Base-by-base conservation (phyloP, 53 echinoderm and acorn worm genomes). In the Henricia sp. region DNA sequence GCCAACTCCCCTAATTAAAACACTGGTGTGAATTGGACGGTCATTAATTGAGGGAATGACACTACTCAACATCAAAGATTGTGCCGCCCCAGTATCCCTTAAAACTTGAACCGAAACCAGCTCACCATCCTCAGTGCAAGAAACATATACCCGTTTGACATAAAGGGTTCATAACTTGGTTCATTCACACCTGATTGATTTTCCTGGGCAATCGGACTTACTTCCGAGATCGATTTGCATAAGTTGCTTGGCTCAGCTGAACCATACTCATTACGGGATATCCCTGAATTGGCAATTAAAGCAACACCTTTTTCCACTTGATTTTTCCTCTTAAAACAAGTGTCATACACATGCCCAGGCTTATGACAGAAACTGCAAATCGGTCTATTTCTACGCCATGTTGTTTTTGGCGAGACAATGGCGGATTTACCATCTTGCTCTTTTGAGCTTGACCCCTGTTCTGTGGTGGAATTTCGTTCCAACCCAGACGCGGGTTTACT, bases 351-450 rank as follows among this genome's bases (percentile, higher is more conserved):
- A n/a, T 77, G 68, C 68, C 87, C 53, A 59, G 62, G 52, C 50
- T 88, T 88, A 57, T 82, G 59, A 69, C 88, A 82, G 48, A 83
- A 82, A 32, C 76, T 80, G 67, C 88, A 86, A 19, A 65, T 75
- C 41, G 66, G 86, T 37, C 86, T 55, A 12, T 62, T 65, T 28
- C 51, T 75, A 63, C 23, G 54, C 43, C 26, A 6, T 68, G 24
- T 21, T n/a, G n/a, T n/a, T n/a, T n/a, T 58, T 1, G 27, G 62
- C 37, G 68, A 69, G n/a, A 78, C 27, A 39, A 4, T 78, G 55
- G 40, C 41, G 26, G 68, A 21, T 11, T 40, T 68, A 23, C 24
- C 9, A 41, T 20, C 25, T 20, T 68, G 68, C 21, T 42, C 68
- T 12, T 68, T 68, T 0, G 21, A 56, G 42, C 42, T 68, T 6